phyloP scores from a whole-genome alignment of 2,797 vertebrate genomes.

The Pseudochirops cupreus region DNA sequence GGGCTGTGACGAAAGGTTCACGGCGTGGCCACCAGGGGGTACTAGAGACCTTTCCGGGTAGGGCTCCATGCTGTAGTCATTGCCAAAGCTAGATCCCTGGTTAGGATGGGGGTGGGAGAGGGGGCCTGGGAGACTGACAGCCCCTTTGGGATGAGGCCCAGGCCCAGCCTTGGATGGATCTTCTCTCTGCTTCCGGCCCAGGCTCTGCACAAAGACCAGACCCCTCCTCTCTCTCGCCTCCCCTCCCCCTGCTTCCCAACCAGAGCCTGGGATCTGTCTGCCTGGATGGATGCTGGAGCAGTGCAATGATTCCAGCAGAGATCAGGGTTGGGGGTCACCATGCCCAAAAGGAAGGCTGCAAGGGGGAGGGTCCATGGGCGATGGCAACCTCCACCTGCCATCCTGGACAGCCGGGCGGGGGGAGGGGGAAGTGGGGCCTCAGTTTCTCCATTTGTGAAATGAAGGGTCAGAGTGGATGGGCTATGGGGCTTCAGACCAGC shows the following conservation, averaged over 20 bases:
- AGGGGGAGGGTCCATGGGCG: neutral
- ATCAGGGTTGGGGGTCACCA: neutral
- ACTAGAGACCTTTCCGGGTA: constrained; percentile 57
- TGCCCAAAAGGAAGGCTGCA: neutral
- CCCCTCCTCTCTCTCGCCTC: neutral
- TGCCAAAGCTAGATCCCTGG: constrained; percentile 13
- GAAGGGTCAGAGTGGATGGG: neutral
- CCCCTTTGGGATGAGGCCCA: constrained; percentile 46
- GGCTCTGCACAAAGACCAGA: constrained; percentile 41
- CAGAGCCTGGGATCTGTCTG: neutral
- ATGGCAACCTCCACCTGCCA: neutral
- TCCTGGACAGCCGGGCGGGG: neutral
- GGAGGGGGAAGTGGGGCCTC: neutral
- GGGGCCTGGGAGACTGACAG: constrained; percentile 25
- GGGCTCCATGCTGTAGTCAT: neutral
- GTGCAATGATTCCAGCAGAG: rapidly evolving
- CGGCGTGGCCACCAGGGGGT: constrained; percentile 67
- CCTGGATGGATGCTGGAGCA: neutral
- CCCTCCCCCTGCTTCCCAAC: neutral
- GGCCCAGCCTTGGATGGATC: constrained; percentile 13
- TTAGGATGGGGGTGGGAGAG: constrained; percentile 13
- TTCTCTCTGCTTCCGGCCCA: constrained; percentile 53
- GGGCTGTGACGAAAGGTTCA: neutral
- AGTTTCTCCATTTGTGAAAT: neutral
- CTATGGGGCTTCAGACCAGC: neutral